phyloP scores from a whole-genome alignment of 2,888 invertebrate genomes.

The Eupithecia tripunctaria region DNA sequence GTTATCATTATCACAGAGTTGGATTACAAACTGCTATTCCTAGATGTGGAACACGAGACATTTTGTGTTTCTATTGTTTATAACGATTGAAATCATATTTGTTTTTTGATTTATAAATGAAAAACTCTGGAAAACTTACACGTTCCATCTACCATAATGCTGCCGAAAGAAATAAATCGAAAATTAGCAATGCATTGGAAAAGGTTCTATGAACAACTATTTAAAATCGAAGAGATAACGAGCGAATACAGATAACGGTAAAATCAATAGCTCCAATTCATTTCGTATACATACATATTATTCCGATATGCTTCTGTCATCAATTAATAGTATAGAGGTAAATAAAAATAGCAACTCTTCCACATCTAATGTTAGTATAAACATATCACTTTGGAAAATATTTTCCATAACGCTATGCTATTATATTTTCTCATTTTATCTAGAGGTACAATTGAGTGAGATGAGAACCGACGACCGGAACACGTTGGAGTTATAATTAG shows the following conservation, averaged over 20 bases:
- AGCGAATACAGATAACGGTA: not conserved
- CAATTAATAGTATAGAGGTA: not conserved
- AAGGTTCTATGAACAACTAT: not conserved
- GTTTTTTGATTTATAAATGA: not conserved
- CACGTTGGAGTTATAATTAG: constrained; percentile 42
- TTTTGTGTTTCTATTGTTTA: constrained; percentile 21
- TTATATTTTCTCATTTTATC: constrained; percentile 16
- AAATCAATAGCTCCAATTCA: not conserved
- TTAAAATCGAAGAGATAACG: not conserved
- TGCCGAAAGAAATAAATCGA: not conserved
- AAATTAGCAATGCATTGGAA: not conserved
- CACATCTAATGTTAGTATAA: not conserved
- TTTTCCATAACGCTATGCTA: not conserved
- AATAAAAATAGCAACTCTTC: not conserved
- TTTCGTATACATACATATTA: not conserved
- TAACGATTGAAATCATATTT: not conserved
- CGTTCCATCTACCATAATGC: not conserved
- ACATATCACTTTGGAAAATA: not conserved
- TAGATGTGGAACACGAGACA: constrained; percentile 58
- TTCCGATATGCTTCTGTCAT: not conserved
- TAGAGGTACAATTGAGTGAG: constrained; percentile 32
- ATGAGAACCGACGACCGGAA: constrained; percentile 34
- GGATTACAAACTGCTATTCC: constrained; percentile 60
- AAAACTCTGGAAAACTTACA: not conserved
- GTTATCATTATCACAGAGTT: constrained; percentile 53